Percentiles rank a stretch among this genome's conserved stretches.
phyloP scores from a whole-genome alignment of 2,113 vertebrate species.

The Otolemur garnettii region DNA sequence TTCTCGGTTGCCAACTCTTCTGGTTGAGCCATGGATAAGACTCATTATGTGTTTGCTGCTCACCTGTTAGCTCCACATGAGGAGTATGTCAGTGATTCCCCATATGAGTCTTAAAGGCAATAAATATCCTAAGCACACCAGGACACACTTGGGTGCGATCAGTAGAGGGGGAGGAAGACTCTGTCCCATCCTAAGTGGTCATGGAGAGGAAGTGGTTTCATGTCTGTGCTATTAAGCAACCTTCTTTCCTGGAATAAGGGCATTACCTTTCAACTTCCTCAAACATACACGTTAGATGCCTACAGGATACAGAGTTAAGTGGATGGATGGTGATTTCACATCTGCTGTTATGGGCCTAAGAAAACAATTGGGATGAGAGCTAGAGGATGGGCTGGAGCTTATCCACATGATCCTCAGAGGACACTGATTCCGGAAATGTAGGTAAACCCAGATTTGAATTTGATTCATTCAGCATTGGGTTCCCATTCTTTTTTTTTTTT shows the following conservation, averaged over 20 bases:
- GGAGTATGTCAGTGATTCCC: neutral
- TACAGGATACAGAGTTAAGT: neutral
- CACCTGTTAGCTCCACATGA: neutral
- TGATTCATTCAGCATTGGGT: neutral
- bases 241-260: neutral
- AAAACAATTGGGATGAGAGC: neutral
- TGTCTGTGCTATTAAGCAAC: conserved; percentile 18
- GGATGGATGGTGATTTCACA: neutral
- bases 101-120: neutral
- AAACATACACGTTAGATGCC: neutral
- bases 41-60: neutral
- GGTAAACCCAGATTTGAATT: neutral
- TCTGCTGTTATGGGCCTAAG: neutral
- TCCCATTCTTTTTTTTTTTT: neutral
- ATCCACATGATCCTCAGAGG: neutral
- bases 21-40: neutral
- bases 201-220: conserved; percentile 39
- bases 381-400: neutral
- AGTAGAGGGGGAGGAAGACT: neutral
- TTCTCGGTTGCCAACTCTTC: neutral
- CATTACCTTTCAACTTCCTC: neutral
- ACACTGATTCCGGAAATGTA: neutral
- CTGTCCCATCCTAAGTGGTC: neutral
- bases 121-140: neutral
- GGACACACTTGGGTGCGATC: neutral